Evolutionary conservation across 2,888 invertebrate genomes (phyloP).

Genomic region (Cerceris ruficornis): DNA sequence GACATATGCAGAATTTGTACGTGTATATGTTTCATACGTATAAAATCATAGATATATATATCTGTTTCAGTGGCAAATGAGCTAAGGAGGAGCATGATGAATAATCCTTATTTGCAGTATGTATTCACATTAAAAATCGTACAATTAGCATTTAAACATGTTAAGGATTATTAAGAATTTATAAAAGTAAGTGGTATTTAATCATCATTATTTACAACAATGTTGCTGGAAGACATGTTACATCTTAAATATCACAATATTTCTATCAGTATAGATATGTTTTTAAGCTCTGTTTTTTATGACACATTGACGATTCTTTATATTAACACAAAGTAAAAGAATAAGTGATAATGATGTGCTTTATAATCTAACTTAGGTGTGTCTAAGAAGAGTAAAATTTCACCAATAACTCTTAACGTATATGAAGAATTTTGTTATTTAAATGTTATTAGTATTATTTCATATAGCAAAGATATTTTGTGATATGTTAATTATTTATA

Average conservation of each 20-base stretch:
- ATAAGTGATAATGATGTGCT: slow-evolving; percentile 6
- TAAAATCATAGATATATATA: slow-evolving; percentile 2
- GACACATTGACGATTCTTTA: slow-evolving; percentile 16
- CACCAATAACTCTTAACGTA: slow-evolving; percentile 1
- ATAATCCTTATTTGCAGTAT: not conserved
- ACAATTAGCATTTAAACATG: slow-evolving; percentile 4
- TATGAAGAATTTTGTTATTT: slow-evolving; percentile 22
- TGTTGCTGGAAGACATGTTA: not conserved
- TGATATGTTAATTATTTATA: slow-evolving; percentile 17
- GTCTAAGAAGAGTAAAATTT: not conserved
- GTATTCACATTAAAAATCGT: slow-evolving; percentile 2
- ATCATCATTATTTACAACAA: not conserved
- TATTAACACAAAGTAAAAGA: slow-evolving; percentile 9
- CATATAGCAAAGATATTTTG: slow-evolving; percentile 18
- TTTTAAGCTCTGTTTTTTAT: slow-evolving; percentile 33
- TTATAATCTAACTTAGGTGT: slow-evolving; percentile 1
- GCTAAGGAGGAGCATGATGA: slow-evolving; percentile 48
- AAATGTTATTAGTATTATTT: slow-evolving; percentile 23
- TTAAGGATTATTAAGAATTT: slow-evolving; percentile 9
- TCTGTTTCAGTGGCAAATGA: slow-evolving; percentile 74
- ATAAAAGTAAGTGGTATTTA: slow-evolving; percentile 1
- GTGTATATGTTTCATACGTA: not conserved
- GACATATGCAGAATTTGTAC: not conserved
- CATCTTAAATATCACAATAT: slow-evolving; percentile 15
- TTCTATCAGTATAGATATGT: slow-evolving; percentile 16